phyloP scores from a whole-genome alignment of 1,140 invertebrate genomes.

The Geopemphigus sp. region DNA sequence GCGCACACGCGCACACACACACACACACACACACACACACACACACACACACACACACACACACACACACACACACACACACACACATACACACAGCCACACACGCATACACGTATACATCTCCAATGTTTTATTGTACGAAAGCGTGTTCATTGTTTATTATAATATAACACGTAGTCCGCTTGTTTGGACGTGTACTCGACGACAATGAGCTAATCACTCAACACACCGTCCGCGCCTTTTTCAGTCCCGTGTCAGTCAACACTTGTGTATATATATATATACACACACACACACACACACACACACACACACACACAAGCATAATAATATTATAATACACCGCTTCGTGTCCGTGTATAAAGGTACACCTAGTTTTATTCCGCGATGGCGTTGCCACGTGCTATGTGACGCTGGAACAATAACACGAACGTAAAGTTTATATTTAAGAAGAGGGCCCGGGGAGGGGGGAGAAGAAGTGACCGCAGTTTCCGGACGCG shows the following conservation, averaged over 20 bases:
- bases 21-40: no score
- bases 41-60: no score
- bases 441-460: background rate
- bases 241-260: conserved; percentile 25
- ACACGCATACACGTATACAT: no score
- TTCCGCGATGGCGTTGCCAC: background rate
- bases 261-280: no score
- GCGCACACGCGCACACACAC: no score
- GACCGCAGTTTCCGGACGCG: conserved; percentile 21
- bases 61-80: no score
- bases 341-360: no score
- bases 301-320: no score
- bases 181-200: conserved; percentile 31
- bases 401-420: background rate
- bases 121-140: no score
- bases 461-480: no score
- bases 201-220: conserved; percentile 43
- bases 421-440: background rate
- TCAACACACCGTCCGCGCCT: conserved; percentile 32
- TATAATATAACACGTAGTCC: conserved; percentile 15
- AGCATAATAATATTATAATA: background rate
- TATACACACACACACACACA: no score
- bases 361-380: background rate
- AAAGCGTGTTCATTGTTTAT: conserved; percentile 41
- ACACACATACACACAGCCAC: no score